These are phyloP conservation scores for Eupeodes luniger DNA, from an alignment of 2,888 invertebrate genomes.

Conservation along the genomic window DNA sequence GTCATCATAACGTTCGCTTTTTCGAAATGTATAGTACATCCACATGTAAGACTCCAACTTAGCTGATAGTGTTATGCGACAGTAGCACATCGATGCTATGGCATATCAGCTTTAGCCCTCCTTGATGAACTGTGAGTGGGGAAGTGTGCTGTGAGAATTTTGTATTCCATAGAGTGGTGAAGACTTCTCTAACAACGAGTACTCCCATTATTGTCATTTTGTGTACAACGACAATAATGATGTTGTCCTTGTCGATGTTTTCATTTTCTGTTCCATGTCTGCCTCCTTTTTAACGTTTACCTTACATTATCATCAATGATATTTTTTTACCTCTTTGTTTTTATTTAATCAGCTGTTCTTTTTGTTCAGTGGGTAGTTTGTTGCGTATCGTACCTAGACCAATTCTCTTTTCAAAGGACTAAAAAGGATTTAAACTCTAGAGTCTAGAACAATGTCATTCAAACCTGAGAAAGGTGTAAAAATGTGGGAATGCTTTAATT, in stretches of 20 bases:
- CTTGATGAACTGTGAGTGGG: too few species aligned
- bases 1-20: slow-evolving; percentile 10
- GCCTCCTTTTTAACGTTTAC: neutral
- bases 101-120: neutral
- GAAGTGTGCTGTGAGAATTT: neutral
- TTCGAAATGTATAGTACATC: neutral
- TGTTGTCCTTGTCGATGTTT: slow-evolving; percentile 34
- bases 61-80: slow-evolving; percentile 21
- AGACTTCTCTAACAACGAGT: slow-evolving; percentile 60
- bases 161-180: slow-evolving; percentile 31
- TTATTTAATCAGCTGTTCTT: neutral
- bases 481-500: too few species aligned
- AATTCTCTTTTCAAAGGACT: neutral
- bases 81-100: neutral
- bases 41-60: neutral
- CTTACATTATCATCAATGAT: neutral
- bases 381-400: too few species aligned
- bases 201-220: slow-evolving; percentile 55
- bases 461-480: too few species aligned
- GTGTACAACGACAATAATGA: slow-evolving; percentile 59
- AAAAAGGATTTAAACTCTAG: too few species aligned
- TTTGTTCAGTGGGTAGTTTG: neutral
- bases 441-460: too few species aligned
- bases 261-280: neutral
- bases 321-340: neutral